phyloP scores from a whole-genome alignment of 2,797 vertebrate species.

The Mormyrops boulengeri region DNA sequence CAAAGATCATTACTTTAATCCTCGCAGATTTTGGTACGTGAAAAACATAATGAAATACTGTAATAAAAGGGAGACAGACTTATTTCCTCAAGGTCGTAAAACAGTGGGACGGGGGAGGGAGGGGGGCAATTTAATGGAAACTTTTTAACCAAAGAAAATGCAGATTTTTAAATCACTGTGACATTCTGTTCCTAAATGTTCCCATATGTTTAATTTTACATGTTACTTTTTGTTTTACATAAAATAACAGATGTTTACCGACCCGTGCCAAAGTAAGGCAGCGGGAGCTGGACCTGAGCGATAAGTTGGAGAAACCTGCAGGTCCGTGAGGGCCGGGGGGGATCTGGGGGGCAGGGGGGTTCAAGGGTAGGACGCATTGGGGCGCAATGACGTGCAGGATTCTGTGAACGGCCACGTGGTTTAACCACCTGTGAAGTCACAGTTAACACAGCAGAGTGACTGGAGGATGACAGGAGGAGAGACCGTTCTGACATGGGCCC shows the following conservation, averaged over 20 bases:
- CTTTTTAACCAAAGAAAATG: conserved; percentile 17
- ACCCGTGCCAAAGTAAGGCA: background rate
- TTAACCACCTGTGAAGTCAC: background rate
- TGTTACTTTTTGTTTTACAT: background rate
- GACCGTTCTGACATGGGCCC: background rate
- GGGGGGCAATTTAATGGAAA: conserved; percentile 8
- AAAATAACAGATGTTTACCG: conserved; percentile 18
- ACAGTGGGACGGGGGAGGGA: background rate
- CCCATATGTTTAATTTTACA: conserved; percentile 13
- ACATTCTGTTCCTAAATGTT: conserved; percentile 16
- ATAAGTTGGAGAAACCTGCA: background rate
- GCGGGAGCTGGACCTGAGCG: background rate
- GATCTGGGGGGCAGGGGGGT: background rate
- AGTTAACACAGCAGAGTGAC: background rate
- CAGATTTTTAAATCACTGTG: conserved; percentile 16
- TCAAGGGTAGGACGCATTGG: background rate
- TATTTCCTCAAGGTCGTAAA: conserved; percentile 6
- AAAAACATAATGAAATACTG: background rate
- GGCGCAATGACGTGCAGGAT: background rate
- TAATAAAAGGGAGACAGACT: background rate
- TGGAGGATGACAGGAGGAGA: background rate
- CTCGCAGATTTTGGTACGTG: background rate
- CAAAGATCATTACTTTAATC: conserved; percentile 10
- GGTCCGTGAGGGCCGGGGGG: background rate
- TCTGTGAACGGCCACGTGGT: background rate